Evolutionary conservation across 2,797 vertebrate genomes (phyloP).

Genomic region (Pterois miles): DNA sequence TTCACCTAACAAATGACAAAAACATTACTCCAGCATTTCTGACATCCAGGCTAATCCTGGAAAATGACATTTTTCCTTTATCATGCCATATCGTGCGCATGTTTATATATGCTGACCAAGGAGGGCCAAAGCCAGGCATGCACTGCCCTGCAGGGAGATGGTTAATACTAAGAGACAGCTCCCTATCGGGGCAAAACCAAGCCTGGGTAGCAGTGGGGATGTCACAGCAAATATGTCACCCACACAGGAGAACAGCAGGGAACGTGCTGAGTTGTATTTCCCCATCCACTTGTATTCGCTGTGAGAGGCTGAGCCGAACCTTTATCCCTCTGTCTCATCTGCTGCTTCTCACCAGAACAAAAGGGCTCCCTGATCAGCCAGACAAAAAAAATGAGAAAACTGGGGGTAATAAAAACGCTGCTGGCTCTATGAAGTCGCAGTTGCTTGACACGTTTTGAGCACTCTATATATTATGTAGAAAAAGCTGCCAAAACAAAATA

Average conservation of each 20-base stretch:
- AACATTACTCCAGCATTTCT: neutral
- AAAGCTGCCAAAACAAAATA: neutral
- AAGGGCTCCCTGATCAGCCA: conserved; percentile 9
- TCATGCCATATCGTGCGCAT: conserved; percentile 18
- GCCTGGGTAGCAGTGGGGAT: conserved; percentile 41
- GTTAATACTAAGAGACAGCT: conserved; percentile 64
- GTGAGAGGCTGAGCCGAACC: conserved; percentile 35
- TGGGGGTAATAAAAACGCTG: neutral
- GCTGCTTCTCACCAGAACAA: conserved; percentile 28
- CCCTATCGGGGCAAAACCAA: conserved; percentile 57
- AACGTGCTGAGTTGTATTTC: conserved; percentile 36
- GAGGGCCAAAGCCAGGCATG: conserved; percentile 30
- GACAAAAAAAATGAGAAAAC: conserved; percentile 4
- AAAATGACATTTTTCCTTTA: neutral
- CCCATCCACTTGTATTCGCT: conserved; percentile 27
- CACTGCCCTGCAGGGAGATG: conserved; percentile 22
- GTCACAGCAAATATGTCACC: conserved; percentile 77
- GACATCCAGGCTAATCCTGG: conserved; percentile 8
- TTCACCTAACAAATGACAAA: conserved; percentile 4
- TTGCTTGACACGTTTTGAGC: neutral
- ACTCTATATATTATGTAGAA: neutral
- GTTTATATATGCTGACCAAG: conserved; percentile 27
- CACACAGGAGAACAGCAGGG: conserved; percentile 52
- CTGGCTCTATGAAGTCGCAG: neutral
- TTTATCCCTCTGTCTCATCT: conserved; percentile 36